Base-by-base conservation (phyloP, 1,140 invertebrate genomes). In the Carposina sasakii region DNA sequence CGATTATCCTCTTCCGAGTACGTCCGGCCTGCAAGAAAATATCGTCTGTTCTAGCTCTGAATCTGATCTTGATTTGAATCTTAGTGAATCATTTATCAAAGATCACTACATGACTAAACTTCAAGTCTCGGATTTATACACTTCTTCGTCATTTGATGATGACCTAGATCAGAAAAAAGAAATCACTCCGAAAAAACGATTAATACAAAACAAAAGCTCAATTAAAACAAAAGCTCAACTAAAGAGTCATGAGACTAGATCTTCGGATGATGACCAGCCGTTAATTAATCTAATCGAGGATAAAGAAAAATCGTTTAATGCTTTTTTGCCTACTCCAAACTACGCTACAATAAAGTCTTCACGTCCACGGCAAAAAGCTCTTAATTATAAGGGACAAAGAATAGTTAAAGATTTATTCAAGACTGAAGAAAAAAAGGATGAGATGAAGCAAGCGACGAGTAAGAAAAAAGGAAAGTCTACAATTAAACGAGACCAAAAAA, bases 381-480 rank as follows among this genome's bases (percentile, higher is more conserved):
- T 57, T 9, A 61, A 61, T 52, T 61, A 61, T 40, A 57, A 46
- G 5, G 59, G 52, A 28, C 54, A 52, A 41, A 31, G 28, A 31
- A 52, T 57, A 39, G 31, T 31, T 28, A 56, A 53, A 51, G 50
- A 56, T 40, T 51, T 60, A 39, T 61, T 57, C 31, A 60, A 60
- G 36, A 48, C 39, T 51, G 40, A 48, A 48, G 47, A 51, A 24
- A 33, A 49, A 52, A 15, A 48, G 10, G 19, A 31, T 12, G n/a
- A 56, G 2, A 34, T n/a, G 28, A 30, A 50, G 22, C 28, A 46
- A 46, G 40, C n/a, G 16, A 49, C 10, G 26, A 49, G 16, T 34
- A 48, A 57, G 31, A 52, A 52, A 52, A 40, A 44, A 44, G 17
- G 17, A 19, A 37, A 37, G 15, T 17, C 34, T 6, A 19, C 13